phyloP scores from a whole-genome alignment of 1,140 invertebrate genomes.

The Drosophila bocqueti region DNA sequence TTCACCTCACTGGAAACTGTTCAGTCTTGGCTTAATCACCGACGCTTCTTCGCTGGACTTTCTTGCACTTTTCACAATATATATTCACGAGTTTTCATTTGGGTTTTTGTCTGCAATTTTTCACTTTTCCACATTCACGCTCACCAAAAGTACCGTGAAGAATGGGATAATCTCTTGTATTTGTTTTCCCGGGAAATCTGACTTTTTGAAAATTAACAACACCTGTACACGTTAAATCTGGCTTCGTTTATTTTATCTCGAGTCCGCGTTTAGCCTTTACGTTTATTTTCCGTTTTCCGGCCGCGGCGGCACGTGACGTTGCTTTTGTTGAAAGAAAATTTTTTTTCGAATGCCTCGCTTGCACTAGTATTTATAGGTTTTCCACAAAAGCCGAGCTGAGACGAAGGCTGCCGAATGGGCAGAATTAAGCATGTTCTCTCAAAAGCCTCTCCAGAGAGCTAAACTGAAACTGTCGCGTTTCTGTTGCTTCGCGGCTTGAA shows the following conservation, averaged over 20 bases:
- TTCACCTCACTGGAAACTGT: constrained; percentile 44
- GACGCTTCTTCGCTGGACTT: neutral
- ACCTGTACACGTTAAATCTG: neutral
- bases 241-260: neutral
- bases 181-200: neutral
- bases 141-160: constrained; percentile 33
- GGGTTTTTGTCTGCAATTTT: constrained; percentile 29
- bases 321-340: neutral
- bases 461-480: constrained; percentile 22
- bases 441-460: neutral
- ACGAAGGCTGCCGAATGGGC: neutral
- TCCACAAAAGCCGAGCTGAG: neutral
- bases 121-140: constrained; percentile 26
- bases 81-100: constrained; percentile 23
- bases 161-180: neutral
- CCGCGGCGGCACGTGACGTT: constrained; percentile 11
- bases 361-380: constrained; percentile 13
- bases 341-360: constrained; percentile 3
- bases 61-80: constrained; percentile 29
- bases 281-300: constrained; percentile 6
- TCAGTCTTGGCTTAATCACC: constrained; percentile 5
- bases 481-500: constrained; percentile 3
- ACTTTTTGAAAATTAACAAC: no score
- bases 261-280: constrained; percentile 3
- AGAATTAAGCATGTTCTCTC: neutral